phyloP scores from a whole-genome alignment of 2,888 invertebrate species.

The Ectemnius continuus region DNA sequence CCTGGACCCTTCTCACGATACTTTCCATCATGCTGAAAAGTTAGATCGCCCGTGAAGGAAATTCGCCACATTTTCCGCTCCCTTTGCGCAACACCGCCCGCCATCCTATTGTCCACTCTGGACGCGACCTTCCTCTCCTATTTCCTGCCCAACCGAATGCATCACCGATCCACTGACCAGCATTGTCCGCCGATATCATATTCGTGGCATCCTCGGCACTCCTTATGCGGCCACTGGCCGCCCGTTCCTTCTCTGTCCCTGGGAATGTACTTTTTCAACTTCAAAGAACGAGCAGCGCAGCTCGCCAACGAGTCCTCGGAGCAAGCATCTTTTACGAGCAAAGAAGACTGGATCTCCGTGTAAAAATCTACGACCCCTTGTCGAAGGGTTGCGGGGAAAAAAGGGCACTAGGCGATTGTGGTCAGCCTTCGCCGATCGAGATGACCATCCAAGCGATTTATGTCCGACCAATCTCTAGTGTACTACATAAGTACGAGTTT shows the following conservation, averaged over 20 bases:
- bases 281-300: not conserved
- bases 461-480: not conserved
- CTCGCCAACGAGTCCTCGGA: not conserved
- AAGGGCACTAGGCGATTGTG: not conserved
- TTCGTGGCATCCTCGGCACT: not conserved
- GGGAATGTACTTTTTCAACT: not conserved
- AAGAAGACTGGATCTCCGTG: not conserved
- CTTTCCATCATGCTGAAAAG: conserved; percentile 12
- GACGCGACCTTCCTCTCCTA: not conserved
- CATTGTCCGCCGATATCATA: conserved; percentile 9
- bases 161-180: conserved; percentile 1
- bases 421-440: conserved; percentile 24
- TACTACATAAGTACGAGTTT: not conserved
- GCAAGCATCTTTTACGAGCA: not conserved
- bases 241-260: not conserved
- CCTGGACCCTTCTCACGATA: conserved; percentile 40
- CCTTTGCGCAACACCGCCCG: conserved; percentile 57
- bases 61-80: conserved; percentile 62
- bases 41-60: conserved; percentile 36
- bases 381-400: too few species aligned
- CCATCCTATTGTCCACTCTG: conserved; percentile 30
- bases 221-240: not conserved
- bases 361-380: not conserved
- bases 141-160: conserved; percentile 6
- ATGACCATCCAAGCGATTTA: conserved; percentile 20